Evolutionary conservation across 2,888 invertebrate species (phyloP), one percentile per base, ranked within the genome.

Genomic region (Helicoverpa assulta): DNA sequence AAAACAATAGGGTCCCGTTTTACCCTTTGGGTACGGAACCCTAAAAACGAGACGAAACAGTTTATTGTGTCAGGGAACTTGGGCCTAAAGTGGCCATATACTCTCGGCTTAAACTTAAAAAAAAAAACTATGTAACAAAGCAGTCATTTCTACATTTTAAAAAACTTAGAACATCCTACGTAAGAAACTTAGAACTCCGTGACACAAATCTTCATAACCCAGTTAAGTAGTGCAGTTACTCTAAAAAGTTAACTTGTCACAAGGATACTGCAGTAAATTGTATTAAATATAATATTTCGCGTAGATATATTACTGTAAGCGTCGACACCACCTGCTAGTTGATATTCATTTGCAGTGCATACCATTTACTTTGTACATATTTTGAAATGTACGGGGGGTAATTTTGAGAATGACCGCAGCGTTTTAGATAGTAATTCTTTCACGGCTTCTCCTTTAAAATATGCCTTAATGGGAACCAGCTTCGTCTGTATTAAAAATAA

Each of bases 321-420:
- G 86, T 83, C 80, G 57, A 12, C 43, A 67, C 74, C 85, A 85
- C 73, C 72, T 73, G 80, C 65, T 70, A 66, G 61, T 77, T 78
- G 67, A 77, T 81, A 85, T 85, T 85, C 79, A 84, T 85, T 85
- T 86, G 68, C 77, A 79, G 79, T 72, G 73, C 59, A 75, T 73
- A 50, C 75, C 71, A 70, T 82, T 81, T 80, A 78, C 81, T 84
- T 83, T 74, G 76, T 73, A 76, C 62, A 57, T 57, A 54, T 63
- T 59, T 59, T n/a, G 16, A 59, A 79, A 78, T 62, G 72, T 76
- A 85, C 69, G 70, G 51, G 3, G 0, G 7, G 2, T 19, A 21
- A 73, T 52, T 73, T 1, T 57, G 57, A 7, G 8, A n/a, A 56
- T 26, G 2, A 1, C 4, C 19, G 58, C 0, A 0, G 33, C 65